Evolutionary conservation across 2,113 vertebrate genomes (phyloP).

Genomic region (Malurus melanocephalus): DNA sequence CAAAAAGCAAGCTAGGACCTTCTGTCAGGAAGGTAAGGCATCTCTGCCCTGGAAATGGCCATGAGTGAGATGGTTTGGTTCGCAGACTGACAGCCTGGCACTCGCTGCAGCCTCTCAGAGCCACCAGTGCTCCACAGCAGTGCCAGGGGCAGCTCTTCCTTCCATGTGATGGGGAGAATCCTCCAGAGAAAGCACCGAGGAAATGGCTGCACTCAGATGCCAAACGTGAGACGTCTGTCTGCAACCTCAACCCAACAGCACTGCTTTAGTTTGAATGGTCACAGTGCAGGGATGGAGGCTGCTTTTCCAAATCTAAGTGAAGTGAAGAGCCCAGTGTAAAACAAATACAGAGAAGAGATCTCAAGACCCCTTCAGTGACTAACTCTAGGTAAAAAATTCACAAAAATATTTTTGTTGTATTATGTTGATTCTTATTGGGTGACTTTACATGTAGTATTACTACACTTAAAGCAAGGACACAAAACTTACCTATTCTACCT

Average conservation of each 20-base stretch:
- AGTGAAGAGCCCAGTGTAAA: not conserved
- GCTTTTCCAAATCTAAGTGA: not conserved
- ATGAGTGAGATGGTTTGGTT: rapidly evolving
- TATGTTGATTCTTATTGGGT: not conserved
- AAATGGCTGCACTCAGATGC: not conserved
- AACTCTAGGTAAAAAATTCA: not conserved
- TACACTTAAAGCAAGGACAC: not conserved
- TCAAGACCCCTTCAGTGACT: not conserved
- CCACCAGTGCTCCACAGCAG: rapidly evolving
- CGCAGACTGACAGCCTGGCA: not conserved
- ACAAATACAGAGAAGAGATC: not conserved
- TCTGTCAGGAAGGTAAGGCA: not conserved
- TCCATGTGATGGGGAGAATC: not conserved
- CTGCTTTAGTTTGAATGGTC: rapidly evolving
- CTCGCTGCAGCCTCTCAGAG: no score
- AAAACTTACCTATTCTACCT: not conserved
- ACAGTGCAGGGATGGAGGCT: not conserved
- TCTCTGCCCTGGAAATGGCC: not conserved
- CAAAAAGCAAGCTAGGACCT: not conserved
- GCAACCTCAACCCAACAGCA: not conserved
- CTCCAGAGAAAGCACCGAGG: rapidly evolving
- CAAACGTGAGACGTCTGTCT: not conserved
- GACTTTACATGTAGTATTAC: not conserved
- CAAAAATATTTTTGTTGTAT: not conserved
- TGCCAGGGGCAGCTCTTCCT: not conserved